Percentiles rank a stretch among this genome's conserved stretches.
These are phyloP conservation scores for Pseudorhiza aurosa DNA, from an alignment of 30 jellyfish, hydroid and myxozoan genomes.

Conservation along the genomic window DNA sequence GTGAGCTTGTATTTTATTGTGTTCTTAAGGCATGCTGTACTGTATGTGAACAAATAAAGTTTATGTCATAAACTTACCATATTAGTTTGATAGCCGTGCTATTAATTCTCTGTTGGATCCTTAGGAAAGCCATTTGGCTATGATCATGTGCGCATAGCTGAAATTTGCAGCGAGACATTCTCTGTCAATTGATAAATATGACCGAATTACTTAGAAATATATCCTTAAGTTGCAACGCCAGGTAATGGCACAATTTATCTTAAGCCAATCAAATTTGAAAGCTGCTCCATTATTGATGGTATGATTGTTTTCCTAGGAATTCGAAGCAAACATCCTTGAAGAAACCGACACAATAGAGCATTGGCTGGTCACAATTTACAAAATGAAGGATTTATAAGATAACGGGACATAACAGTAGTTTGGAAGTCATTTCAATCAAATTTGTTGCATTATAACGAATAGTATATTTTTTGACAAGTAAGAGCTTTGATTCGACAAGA, in stretches of 20 bases:
- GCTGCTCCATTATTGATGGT: neutral
- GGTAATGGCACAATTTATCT: neutral
- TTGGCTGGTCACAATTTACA: constrained; percentile 97
- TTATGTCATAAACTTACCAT: no score
- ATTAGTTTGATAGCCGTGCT: no score
- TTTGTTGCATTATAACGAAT: neutral
- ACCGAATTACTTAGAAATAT: neutral
- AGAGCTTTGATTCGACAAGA: neutral
- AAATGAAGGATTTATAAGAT: constrained; percentile 94
- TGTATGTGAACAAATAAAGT: no score
- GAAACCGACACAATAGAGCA: constrained; percentile 99
- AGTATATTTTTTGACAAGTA: neutral
- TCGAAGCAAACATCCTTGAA: constrained; percentile 93
- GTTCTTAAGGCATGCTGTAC: no score
- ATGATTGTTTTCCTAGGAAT: constrained; percentile 64
- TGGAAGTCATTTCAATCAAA: neutral
- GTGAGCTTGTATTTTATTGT: no score
- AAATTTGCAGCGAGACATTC: constrained; percentile 94
- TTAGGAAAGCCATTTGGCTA: constrained; percentile 98
- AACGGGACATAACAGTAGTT: constrained; percentile 63
- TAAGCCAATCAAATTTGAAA: no score
- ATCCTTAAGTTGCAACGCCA: neutral
- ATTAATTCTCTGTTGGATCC: neutral
- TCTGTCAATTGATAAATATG: neutral
- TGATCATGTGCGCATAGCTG: constrained; percentile 98